phyloP scores from a whole-genome alignment of 2,113 vertebrate species.

The Dromiciops gliroides region DNA sequence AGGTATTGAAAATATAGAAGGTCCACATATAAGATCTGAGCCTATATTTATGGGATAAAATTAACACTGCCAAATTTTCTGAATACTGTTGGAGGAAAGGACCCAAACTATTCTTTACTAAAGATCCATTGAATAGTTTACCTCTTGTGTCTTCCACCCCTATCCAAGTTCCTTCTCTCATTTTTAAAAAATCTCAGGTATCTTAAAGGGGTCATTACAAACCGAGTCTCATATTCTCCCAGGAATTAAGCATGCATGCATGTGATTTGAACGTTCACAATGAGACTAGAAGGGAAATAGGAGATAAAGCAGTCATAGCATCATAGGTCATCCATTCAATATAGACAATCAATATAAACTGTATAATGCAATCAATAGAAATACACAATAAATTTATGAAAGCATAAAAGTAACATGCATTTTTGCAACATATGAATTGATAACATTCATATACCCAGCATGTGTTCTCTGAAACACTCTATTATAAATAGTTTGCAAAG shows the following conservation, averaged over 20 bases:
- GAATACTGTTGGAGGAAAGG: not conserved
- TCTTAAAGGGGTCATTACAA: not conserved
- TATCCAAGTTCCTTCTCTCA: not conserved
- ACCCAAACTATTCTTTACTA: not conserved
- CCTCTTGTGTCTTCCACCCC: not conserved
- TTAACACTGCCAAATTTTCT: not conserved
- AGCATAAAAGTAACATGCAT: not conserved
- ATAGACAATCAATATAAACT: not conserved
- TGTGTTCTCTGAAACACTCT: not conserved
- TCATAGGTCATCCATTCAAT: not conserved
- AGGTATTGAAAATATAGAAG: no score
- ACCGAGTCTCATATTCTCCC: not conserved
- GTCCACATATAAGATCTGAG: not conserved
- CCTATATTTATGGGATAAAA: not conserved
- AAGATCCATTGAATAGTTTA: not conserved
- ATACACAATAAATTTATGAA: not conserved
- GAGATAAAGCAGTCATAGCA: not conserved
- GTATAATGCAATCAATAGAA: not conserved
- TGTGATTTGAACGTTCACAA: not conserved
- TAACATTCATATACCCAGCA: not conserved
- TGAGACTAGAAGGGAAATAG: not conserved
- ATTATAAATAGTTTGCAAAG: slow-evolving; percentile 33
- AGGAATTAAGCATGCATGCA: not conserved
- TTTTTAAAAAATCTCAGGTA: not conserved
- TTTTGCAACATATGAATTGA: not conserved